phyloP scores from a whole-genome alignment of 2,113 vertebrate species.

The Pionites leucogaster region DNA sequence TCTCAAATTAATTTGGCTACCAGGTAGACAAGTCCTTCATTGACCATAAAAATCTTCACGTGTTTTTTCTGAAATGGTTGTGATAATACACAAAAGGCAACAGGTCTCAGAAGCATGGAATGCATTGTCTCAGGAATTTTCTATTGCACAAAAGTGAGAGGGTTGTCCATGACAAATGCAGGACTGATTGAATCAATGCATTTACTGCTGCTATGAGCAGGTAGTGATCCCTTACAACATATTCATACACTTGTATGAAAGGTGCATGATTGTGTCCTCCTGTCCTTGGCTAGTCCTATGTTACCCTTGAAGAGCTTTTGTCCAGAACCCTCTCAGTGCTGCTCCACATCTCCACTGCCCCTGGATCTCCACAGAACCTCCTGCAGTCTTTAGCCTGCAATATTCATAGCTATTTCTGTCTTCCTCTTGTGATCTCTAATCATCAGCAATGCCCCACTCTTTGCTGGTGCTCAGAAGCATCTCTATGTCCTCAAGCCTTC shows the following conservation, averaged over 20 bases:
- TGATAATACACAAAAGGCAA: neutral
- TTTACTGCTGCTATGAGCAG: neutral
- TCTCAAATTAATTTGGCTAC: conserved; percentile 1
- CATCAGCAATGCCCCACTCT: neutral
- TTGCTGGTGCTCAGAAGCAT: neutral
- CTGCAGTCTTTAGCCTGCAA: neutral
- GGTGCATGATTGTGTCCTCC: fast-evolving
- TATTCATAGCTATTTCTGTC: neutral
- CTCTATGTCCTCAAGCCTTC: neutral
- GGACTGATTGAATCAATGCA: neutral
- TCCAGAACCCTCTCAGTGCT: neutral
- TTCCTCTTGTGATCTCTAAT: neutral
- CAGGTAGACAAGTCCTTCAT: neutral
- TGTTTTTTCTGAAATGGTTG: neutral
- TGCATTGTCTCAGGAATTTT: neutral
- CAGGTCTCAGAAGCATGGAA: neutral
- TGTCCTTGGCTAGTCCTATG: fast-evolving
- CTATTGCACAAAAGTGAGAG: neutral
- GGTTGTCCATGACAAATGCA: fast-evolving
- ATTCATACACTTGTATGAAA: neutral
- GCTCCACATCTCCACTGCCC: neutral
- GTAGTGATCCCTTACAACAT: fast-evolving
- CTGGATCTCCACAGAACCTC: neutral
- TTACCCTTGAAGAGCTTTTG: neutral
- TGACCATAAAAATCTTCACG: neutral